phyloP scores from a whole-genome alignment of 2,888 invertebrate species.

The Lordiphosa fenestrarum region DNA sequence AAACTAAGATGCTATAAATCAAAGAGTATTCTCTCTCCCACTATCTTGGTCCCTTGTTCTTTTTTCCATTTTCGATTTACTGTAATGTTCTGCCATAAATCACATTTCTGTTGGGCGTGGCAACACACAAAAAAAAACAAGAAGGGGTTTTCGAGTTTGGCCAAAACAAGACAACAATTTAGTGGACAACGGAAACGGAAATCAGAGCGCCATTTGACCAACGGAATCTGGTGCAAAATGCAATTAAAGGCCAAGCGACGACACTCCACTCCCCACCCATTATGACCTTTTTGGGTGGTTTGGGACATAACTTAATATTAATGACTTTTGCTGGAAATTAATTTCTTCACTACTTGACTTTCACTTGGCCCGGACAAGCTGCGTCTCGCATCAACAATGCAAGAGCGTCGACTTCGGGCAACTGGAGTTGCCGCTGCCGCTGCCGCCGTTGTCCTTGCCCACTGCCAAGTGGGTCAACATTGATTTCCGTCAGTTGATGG shows the following conservation, averaged over 20 bases:
- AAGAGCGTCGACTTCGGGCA: neutral
- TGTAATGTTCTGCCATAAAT: slow-evolving; percentile 59
- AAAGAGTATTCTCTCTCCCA: slow-evolving; percentile 2
- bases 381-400: slow-evolving; percentile 29
- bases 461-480: slow-evolving; percentile 67
- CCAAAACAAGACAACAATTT: slow-evolving; percentile 43
- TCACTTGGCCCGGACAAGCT: slow-evolving; percentile 37
- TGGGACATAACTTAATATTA: slow-evolving; percentile 62
- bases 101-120: slow-evolving; percentile 38
- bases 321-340: slow-evolving; percentile 67
- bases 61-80: neutral
- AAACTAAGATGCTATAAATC: too few species aligned
- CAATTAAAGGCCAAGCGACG: slow-evolving; percentile 44
- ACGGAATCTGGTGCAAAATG: slow-evolving; percentile 35
- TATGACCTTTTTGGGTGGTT: slow-evolving; percentile 60
- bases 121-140: slow-evolving; percentile 8
- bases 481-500: slow-evolving; percentile 59
- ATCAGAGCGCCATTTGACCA: slow-evolving; percentile 49
- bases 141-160: slow-evolving; percentile 22
- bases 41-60: neutral
- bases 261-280: slow-evolving; percentile 37
- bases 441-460: slow-evolving; percentile 36
- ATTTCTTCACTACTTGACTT: slow-evolving; percentile 59
- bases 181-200: slow-evolving; percentile 59
- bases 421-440: neutral